Base-by-base conservation (phyloP, 2,888 invertebrate species). In the Chorisops tibialis region DNA sequence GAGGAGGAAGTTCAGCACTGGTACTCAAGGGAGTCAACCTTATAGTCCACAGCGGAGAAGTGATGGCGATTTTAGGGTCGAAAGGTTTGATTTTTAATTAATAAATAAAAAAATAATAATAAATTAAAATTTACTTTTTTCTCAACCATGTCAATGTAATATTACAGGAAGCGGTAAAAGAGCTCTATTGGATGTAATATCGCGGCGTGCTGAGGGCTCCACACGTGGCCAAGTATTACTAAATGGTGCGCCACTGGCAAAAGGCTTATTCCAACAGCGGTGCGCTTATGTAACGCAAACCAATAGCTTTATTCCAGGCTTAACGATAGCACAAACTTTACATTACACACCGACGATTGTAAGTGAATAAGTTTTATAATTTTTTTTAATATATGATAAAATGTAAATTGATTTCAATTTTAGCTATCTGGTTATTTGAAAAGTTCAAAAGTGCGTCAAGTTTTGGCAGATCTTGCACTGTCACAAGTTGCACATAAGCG, bases 11-110 rank as follows among this genome's bases (percentile, higher is more conserved):
- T 72, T 89, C 89, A 1, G 92, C 91, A 0, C 84, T 94, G 35
- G 93, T 96, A 60, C 82, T 96, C 12, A 93, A 96, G 77, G 95
- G 96, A 80, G 93, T 96, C 5, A 93, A 92, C 18, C 85, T 96
- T 70, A 89, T 89, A 65, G 92, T 96, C 0, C 89, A 91, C 72
- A 92, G 93, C 51, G 96, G 96, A 4, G 96, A 96, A 77, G 91
- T 96, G 58, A 87, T 96, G 72, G 96, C 96, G 35, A 87, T 96
- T 62, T 80, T 96, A 41, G 96, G 96, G 9, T 94, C 95, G 0
- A 94, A 94, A 82, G 95, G 94, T 87, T 73, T 67, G 67, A 14
- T 39, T 19, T 58, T 22, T n/a, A 4, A 14, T 38, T 58, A 16
- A 1, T n/a, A n/a, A n/a, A n/a, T n/a, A n/a, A n/a, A n/a, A n/a